Base-by-base conservation (phyloP, 1,140 invertebrate genomes). In the Monochamus saltuarius region DNA sequence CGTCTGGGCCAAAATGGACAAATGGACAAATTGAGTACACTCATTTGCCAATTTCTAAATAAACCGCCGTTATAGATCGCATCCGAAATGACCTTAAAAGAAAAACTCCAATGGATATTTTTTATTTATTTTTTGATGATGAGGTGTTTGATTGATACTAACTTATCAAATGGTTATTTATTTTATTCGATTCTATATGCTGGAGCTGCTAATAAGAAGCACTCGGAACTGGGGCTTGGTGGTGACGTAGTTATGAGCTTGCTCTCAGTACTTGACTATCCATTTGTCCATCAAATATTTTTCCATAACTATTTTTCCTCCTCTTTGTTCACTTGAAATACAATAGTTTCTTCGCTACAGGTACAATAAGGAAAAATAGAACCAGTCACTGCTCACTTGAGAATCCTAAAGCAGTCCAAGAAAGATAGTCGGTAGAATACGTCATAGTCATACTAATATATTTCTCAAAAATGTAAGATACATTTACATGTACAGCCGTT, bases 91-190 rank as follows among this genome's bases (percentile, higher is more conserved):
- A 35, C 7, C 22, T 62, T 11, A 11, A 7, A 51, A 55, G 51
- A 7, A 59, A 59, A 59, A 37, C 56, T 1, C 61, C 49, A 35
- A 10, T 46, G 9, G 49, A 63, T 10, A 8, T 46, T 29, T 59
- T 59, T 59, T 37, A 17, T 10, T 47, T 59, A 0, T 63, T 59
- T 39, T 59, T 63, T 58, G 61, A 59, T 59, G 42, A 59, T 4
- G 54, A 46, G 19, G 13, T 61, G 8, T 11, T 61, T 13, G 10
- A 43, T 7, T 34, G 10, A 53, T 59, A 29, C 13, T 55, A 11
- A 37, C 51, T 65, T 54, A 17, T 55, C 42, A n/a, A 17, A 65
- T 42, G 59, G 56, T 13, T 63, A 63, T 55, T 46, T 59, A 38
- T 63, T 46, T 47, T 14, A 59, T 11, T 54, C 22, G 35, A 8